Percentiles rank a stretch among this genome's conserved stretches.
Evolutionary conservation across 2,888 invertebrate genomes (phyloP).

Genomic region (Nesidiocoris tenuis): DNA sequence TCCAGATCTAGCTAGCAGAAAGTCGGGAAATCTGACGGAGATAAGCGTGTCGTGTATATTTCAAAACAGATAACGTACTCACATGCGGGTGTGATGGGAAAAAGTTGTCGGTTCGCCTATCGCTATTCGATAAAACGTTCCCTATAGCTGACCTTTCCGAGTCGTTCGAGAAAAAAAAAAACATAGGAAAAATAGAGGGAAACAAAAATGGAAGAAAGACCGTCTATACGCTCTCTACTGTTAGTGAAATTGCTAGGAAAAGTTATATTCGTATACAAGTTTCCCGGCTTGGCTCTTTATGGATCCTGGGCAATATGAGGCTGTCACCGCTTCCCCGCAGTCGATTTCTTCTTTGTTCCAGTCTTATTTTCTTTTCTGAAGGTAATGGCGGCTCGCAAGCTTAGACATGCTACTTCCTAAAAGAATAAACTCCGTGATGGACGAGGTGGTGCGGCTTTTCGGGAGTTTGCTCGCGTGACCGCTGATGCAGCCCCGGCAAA

Average conservation of each 20-base stretch:
- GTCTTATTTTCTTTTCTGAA: conserved; percentile 8
- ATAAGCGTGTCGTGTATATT: no score
- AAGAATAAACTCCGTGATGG: neutral
- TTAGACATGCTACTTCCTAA: conserved; percentile 19
- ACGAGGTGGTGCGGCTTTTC: neutral
- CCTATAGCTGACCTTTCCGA: neutral
- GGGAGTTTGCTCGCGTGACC: neutral
- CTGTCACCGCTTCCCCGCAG: conserved; percentile 19
- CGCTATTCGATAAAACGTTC: neutral
- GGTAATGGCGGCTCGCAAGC: conserved; percentile 4
- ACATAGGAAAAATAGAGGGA: neutral
- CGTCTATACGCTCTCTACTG: neutral
- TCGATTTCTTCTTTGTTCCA: neutral
- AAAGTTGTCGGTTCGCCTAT: neutral
- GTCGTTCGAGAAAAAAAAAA: neutral
- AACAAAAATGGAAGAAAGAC: neutral
- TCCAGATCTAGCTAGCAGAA: no score
- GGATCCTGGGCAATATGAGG: conserved; percentile 13
- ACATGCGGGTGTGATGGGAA: neutral
- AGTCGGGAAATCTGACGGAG: no score
- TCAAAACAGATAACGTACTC: neutral
- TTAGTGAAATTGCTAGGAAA: neutral
- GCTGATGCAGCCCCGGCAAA: neutral
- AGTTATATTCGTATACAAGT: neutral
- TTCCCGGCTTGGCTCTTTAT: neutral